A percentile compares a stretch with the other conserved stretches of the same genome.
phyloP scores from a whole-genome alignment of 2,797 vertebrate species.

The Fundulus diaphanus region DNA sequence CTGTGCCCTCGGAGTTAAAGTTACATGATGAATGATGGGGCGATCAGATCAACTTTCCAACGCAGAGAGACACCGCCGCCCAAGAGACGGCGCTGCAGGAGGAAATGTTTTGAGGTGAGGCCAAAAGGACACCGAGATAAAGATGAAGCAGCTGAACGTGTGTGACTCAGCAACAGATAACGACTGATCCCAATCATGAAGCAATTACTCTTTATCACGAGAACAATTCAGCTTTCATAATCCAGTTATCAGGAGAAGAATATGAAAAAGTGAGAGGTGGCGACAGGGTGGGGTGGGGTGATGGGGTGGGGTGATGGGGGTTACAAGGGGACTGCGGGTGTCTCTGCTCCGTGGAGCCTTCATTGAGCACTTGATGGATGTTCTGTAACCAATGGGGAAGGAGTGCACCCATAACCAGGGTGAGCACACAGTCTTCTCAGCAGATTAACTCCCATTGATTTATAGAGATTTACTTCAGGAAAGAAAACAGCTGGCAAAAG shows the following conservation, averaged over 20 bases:
- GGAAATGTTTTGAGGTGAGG: conserved; percentile 38
- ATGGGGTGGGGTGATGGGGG: conserved; percentile 55
- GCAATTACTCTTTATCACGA: conserved; percentile 2
- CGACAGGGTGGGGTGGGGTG: conserved; percentile 36
- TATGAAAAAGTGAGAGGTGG: conserved; percentile 26
- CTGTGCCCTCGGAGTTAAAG: conserved; percentile 67
- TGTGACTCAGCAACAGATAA: conserved; percentile 32
- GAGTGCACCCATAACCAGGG: conserved; percentile 62
- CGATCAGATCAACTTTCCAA: conserved; percentile 83
- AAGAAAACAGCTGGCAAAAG: conserved; percentile 81
- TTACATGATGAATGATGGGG: conserved; percentile 81
- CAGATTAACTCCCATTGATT: conserved; percentile 84
- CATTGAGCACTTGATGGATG: conserved; percentile 80
- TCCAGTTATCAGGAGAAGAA: conserved; percentile 35
- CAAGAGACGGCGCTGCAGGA: conserved; percentile 82
- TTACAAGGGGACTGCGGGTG: conserved; percentile 63
- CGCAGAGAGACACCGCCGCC: conserved; percentile 84
- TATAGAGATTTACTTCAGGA: conserved; percentile 82
- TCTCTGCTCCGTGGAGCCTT: conserved; percentile 71
- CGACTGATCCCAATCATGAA: conserved; percentile 4
- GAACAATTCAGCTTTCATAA: conserved; percentile 21
- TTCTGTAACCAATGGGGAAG: conserved; percentile 82
- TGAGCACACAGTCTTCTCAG: conserved; percentile 77
- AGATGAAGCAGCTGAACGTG: conserved; percentile 17
- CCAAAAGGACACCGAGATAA: conserved; percentile 38